Evolutionary conservation across 1,140 invertebrate genomes (phyloP).

Genomic region (Mesaphorura yosii): DNA sequence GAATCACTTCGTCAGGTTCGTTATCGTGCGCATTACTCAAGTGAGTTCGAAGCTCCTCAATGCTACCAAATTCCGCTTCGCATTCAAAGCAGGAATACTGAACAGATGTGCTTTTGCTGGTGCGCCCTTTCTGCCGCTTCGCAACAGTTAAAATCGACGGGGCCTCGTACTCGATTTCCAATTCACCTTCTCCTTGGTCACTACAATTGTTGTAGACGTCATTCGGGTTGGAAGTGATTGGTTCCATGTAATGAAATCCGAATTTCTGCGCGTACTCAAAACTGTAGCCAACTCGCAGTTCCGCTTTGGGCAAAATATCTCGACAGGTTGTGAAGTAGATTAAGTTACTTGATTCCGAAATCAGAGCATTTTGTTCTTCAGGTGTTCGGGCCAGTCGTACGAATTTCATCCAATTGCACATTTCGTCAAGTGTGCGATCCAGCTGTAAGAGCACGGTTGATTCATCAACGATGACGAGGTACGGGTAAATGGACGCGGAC

Average conservation of each 20-base stretch:
- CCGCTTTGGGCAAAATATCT: constrained; percentile 28
- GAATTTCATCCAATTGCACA: constrained; percentile 31
- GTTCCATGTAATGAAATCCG: constrained; percentile 15
- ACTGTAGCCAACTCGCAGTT: constrained; percentile 27
- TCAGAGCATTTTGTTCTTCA: constrained; percentile 21
- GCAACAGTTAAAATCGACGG: neutral
- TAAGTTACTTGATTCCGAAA: constrained; percentile 13
- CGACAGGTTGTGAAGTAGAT: constrained; percentile 27
- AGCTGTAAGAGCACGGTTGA: constrained; percentile 22
- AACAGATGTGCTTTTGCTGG: too few species aligned
- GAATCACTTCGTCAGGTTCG: constrained; percentile 15
- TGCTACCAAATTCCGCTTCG: constrained; percentile 12
- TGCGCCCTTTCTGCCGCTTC: constrained; percentile 4
- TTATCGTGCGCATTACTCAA: too few species aligned
- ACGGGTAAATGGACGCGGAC: constrained; percentile 24
- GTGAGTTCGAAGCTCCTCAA: too few species aligned
- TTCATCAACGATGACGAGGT: constrained; percentile 22
- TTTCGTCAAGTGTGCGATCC: constrained; percentile 25
- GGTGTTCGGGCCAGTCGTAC: constrained; percentile 20
- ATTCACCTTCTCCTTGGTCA: neutral
- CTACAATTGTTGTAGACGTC: too few species aligned
- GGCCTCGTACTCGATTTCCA: neutral
- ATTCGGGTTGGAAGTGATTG: too few species aligned
- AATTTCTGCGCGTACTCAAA: constrained; percentile 26
- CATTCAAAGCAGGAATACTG: constrained; percentile 28